phyloP scores from a whole-genome alignment of 2,113 vertebrate genomes.

The Ovis aries region DNA sequence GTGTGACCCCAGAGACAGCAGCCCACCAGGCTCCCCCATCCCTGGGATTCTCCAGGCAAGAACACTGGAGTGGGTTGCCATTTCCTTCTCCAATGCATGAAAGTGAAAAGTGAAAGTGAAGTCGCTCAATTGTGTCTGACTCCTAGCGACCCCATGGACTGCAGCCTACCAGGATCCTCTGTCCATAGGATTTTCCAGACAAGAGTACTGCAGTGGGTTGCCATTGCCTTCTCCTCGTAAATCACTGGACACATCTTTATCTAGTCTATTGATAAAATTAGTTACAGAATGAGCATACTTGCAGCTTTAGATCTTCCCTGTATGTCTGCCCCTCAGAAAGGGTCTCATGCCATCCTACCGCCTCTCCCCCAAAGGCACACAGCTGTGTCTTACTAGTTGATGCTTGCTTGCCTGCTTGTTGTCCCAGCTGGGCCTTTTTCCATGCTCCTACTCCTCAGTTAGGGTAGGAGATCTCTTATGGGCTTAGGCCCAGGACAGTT shows the following conservation, averaged over 20 bases:
- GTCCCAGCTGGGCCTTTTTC: background rate
- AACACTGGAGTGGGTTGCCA: too few relatives aligned
- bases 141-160: too few relatives aligned
- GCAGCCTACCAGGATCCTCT: too few relatives aligned
- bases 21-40: too few relatives aligned
- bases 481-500: background rate
- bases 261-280: background rate
- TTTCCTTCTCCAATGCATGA: too few relatives aligned
- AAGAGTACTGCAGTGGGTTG: too few relatives aligned
- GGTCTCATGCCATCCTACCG: background rate
- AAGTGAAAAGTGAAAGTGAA: too few relatives aligned
- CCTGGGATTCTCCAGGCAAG: too few relatives aligned
- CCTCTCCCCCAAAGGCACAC: background rate
- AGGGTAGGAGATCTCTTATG: background rate
- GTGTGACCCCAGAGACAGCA: too few relatives aligned
- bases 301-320: background rate
- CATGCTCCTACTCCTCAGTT: background rate
- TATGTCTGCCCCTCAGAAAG: background rate
- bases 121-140: too few relatives aligned
- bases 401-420: background rate
- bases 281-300: background rate
- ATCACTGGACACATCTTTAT: background rate
- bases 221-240: background rate
- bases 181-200: too few relatives aligned
- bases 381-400: background rate